These are phyloP conservation scores for Crotalus viridis DNA, from an alignment of 2,113 vertebrate genomes.

Conservation along the genomic window DNA sequence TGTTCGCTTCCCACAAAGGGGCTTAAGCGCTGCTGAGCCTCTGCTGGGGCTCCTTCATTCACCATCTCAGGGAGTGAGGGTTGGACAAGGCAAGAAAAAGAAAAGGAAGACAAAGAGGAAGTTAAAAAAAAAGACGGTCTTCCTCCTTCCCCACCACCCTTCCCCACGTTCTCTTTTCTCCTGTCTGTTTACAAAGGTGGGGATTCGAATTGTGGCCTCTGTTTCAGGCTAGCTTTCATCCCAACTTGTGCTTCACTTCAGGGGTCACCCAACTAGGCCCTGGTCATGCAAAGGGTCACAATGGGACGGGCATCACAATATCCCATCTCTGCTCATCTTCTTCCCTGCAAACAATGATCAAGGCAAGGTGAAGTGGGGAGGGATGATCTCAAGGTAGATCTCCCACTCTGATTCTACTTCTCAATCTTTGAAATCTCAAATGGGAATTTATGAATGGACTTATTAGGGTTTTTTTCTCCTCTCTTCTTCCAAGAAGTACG, in stretches of 20 bases:
- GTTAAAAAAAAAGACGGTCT: neutral
- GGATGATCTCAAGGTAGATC: neutral
- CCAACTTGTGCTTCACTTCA: neutral
- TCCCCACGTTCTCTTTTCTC: neutral
- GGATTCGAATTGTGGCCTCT: neutral
- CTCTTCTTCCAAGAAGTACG: neutral
- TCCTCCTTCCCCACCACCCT: neutral
- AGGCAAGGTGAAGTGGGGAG: neutral
- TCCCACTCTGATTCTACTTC: neutral
- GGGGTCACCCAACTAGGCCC: neutral
- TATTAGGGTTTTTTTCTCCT: no score
- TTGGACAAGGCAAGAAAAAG: neutral
- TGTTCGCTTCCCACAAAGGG: neutral
- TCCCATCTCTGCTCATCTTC: neutral
- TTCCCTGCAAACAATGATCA: neutral
- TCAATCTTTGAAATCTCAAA: neutral
- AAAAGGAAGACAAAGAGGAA: neutral
- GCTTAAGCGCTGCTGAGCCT: neutral
- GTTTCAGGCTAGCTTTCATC: neutral
- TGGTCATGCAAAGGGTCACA: constrained; percentile 11
- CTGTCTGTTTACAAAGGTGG: neutral
- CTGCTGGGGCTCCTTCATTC: neutral
- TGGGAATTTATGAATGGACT: neutral
- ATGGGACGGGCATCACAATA: constrained; percentile 27
- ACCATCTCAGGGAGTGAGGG: constrained; percentile 20